These are phyloP conservation scores for Rhagoletis zephyria DNA, from an alignment of 1,140 invertebrate genomes.

Conservation along the genomic window DNA sequence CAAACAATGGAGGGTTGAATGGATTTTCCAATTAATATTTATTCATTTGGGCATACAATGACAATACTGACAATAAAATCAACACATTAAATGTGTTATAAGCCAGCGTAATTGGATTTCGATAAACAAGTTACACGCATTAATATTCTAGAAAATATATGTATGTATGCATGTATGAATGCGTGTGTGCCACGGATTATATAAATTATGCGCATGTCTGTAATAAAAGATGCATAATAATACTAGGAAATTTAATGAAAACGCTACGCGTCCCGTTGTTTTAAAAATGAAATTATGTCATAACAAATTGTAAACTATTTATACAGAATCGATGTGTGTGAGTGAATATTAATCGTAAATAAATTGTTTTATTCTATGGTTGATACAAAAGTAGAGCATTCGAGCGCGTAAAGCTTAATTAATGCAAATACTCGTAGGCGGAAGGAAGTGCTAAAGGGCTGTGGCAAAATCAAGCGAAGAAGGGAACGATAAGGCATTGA, in stretches of 20 bases:
- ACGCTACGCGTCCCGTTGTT: too few relatives aligned
- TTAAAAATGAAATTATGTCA: neutral
- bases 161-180: too few relatives aligned
- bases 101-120: constrained; percentile 50
- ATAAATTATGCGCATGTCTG: too few relatives aligned
- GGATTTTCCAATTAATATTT: constrained; percentile 49
- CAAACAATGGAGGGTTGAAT: constrained; percentile 6
- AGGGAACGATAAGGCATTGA: too few relatives aligned
- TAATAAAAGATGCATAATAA: neutral
- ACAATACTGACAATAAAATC: constrained; percentile 39
- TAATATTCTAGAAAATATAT: constrained; percentile 17
- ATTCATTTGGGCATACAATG: constrained; percentile 34
- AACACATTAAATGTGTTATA: constrained; percentile 51
- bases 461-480: too few relatives aligned
- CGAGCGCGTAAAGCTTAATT: neutral
- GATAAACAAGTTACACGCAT: constrained; percentile 38
- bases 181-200: too few relatives aligned
- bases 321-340: neutral
- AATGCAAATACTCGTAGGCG: neutral
- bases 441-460: too few relatives aligned
- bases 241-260: neutral
- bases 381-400: neutral
- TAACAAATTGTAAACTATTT: neutral
- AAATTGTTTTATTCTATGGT: neutral
- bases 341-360: constrained; percentile 18